Percentiles rank a stretch among this genome's conserved stretches.
Conservation (phyloP, 2,797 vertebrate genomes). For the Linurgus olivaceus region DNA sequence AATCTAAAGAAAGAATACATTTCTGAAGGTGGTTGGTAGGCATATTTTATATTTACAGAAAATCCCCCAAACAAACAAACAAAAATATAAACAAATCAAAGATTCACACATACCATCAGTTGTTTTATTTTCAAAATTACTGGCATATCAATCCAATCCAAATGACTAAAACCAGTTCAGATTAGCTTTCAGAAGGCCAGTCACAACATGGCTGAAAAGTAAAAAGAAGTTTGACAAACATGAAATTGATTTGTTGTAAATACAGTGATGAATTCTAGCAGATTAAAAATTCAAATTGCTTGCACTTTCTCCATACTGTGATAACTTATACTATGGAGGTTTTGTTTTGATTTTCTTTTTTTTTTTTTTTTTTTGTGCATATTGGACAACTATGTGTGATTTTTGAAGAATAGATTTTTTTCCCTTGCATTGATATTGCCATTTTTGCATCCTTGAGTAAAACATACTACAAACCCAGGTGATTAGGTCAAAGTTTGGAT, state of each 20-base stretch:
- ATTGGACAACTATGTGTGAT: rapidly evolving
- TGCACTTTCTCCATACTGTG: background rate
- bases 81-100: background rate
- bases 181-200: background rate
- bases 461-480: background rate
- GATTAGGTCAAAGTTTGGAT: background rate
- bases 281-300: background rate
- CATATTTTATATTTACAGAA: background rate
- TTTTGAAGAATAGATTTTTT: background rate
- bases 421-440: background rate
- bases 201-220: background rate
- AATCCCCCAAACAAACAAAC: background rate
- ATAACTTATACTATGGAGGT: background rate
- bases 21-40: background rate
- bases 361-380: background rate
- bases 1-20: background rate
- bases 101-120: background rate
- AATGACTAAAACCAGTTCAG: background rate
- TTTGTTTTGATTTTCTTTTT: background rate
- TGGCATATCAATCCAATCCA: background rate
- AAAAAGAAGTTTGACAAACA: background rate
- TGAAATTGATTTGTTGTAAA: background rate
- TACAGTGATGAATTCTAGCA: background rate
- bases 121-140: background rate
- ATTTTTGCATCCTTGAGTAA: background rate